Base-by-base conservation (phyloP, 2,888 invertebrate genomes). In the Lamellibrachia satsuma region DNA sequence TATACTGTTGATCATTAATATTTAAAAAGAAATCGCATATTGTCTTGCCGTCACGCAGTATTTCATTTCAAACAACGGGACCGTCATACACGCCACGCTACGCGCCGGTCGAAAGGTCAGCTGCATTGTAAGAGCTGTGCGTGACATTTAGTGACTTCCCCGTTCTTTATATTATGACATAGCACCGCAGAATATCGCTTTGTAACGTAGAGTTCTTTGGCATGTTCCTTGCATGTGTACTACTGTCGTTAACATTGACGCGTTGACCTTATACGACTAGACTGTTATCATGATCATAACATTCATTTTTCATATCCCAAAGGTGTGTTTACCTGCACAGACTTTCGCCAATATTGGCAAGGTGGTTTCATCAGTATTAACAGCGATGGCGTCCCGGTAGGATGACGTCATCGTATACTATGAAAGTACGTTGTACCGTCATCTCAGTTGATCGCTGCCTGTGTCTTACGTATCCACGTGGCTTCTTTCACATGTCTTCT, bases 1-100 rank as follows among this genome's bases (percentile, higher is more conserved):
- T 75, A 75, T 75, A 75, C 75, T 75, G 75, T 75, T 75, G 75
- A 75, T 75, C 75, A 75, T 75, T 75, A 75, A 75, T 75, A 75
- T 75, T 75, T 75, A 75, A 75, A 75, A 75, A 75, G 75, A 75
- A 75, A 75, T 75, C 75, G 75, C 75, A 22, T 22, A 75, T 75
- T 75, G 75, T 75, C n/a, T 75, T 75, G 15, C 11, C n/a, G 0
- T 75, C 22, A 75, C 22, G 22, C 22, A 75, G 75, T 75, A 75
- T 75, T 75, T 15, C 75, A 22, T 75, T 75, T 75, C 75, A 6
- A n/a, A 75, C 75, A 75, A 75, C 22, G 75, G 39, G 39, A 39
- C 39, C 39, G 39, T 1, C 39, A 39, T 39, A 39, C 75, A 75
- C 75, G 75, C 75, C 22, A 75, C n/a, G 15, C 75, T 15, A 75